Conservation (phyloP, 2,113 vertebrate species). For the Bufo bufo region DNA sequence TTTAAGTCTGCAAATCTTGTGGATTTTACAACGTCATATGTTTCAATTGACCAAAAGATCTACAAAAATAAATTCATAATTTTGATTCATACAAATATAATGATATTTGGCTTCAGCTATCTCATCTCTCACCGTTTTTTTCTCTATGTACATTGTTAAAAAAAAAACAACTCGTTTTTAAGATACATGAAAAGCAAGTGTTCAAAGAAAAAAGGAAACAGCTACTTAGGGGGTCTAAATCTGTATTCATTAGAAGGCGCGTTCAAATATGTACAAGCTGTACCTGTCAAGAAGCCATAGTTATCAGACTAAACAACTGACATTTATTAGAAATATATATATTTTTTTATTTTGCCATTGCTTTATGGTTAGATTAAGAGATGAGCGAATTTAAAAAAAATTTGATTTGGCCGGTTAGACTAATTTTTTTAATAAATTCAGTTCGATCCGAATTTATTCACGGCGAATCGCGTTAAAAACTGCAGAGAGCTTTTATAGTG, state of each 20-base stretch:
- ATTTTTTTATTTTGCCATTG: neutral
- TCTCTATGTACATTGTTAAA: neutral
- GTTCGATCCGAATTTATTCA: too few species aligned
- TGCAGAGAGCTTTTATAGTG: too few species aligned
- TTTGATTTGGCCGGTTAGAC: too few species aligned
- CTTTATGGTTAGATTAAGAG: too few species aligned
- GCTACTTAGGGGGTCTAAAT: neutral
- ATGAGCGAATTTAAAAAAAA: too few species aligned
- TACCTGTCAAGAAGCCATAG: neutral
- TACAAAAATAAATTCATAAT: neutral
- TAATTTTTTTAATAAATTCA: too few species aligned
- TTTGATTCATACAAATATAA: neutral
- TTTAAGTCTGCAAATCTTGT: neutral
- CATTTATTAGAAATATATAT: neutral
- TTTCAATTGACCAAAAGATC: neutral
- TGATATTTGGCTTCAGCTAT: neutral
- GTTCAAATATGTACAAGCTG: neutral
- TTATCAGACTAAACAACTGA: neutral
- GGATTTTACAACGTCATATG: neutral
- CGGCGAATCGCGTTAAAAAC: too few species aligned
- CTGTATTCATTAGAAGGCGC: neutral
- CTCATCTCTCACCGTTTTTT: neutral
- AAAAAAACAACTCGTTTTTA: neutral
- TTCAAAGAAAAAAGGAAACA: neutral
- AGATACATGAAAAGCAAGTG: neutral